Conservation (phyloP, 2,888 invertebrate species). For the Eristalinus aeneus region DNA sequence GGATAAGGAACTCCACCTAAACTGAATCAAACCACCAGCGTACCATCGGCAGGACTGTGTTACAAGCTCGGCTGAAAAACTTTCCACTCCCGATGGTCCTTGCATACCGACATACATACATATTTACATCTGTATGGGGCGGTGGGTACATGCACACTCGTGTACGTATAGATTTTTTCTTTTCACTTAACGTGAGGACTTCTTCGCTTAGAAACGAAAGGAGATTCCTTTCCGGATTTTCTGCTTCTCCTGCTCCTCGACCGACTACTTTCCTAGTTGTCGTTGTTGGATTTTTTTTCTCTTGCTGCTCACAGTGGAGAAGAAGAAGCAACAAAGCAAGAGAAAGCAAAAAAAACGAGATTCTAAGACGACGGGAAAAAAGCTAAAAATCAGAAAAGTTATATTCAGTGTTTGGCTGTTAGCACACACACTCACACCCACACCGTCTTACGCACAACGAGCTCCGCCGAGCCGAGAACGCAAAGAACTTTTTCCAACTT, state of each 20-base stretch:
- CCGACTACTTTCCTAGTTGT: slow-evolving; percentile 45
- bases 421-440: slow-evolving; percentile 37
- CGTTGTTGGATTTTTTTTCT: slow-evolving; percentile 35
- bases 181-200: slow-evolving; percentile 69
- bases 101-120: slow-evolving; percentile 31
- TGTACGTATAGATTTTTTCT: slow-evolving; percentile 15
- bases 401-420: slow-evolving; percentile 57
- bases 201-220: slow-evolving; percentile 51
- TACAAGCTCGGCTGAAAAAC: slow-evolving; percentile 56
- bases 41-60: not conserved
- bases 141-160: not conserved
- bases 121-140: slow-evolving; percentile 3
- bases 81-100: slow-evolving; percentile 56
- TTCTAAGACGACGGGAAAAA: slow-evolving; percentile 35
- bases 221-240: slow-evolving; percentile 48
- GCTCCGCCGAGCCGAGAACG: slow-evolving; percentile 10
- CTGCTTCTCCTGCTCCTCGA: slow-evolving; percentile 13
- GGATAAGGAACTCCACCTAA: slow-evolving; percentile 33
- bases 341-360: slow-evolving; percentile 25
- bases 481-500: slow-evolving; percentile 62
- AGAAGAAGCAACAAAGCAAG: slow-evolving; percentile 37
- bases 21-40: slow-evolving; percentile 6
- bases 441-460: slow-evolving; percentile 17
- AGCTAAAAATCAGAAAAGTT: slow-evolving; percentile 70
- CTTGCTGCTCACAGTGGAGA: not conserved